Conservation (phyloP, 92 coral and sea anemone genomes). For the Anthopleura xanthogrammica region DNA sequence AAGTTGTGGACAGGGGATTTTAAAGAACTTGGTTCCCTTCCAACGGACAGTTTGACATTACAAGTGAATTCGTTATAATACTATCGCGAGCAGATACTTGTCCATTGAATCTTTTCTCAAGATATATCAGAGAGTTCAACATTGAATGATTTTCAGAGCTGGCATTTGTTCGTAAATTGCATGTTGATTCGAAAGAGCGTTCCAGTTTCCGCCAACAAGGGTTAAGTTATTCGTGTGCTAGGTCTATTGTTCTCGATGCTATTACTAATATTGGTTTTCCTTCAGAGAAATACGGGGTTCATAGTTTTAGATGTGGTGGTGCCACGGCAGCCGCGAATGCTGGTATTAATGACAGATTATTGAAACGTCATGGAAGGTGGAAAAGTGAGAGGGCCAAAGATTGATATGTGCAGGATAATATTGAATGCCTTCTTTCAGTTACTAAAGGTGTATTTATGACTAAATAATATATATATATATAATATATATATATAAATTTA, state of each 20-base stretch:
- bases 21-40: constrained; percentile 33
- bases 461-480: no score
- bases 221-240: constrained; percentile 30
- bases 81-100: constrained; percentile 26
- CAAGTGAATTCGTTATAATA: constrained; percentile 41
- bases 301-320: constrained; percentile 37
- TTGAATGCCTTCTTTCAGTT: constrained; percentile 26
- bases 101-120: not conserved
- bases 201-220: constrained; percentile 10
- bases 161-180: not conserved
- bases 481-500: no score
- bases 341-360: constrained; percentile 25
- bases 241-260: constrained; percentile 24
- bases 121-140: constrained; percentile 4
- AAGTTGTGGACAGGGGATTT: constrained; percentile 42
- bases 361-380: constrained; percentile 43
- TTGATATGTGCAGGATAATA: constrained; percentile 30
- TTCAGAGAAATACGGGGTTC: not conserved
- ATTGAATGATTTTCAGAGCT: not conserved
- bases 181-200: not conserved
- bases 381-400: constrained; percentile 30
- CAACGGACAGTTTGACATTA: constrained; percentile 6
- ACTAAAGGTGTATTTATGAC: not conserved
- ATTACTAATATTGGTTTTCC: constrained; percentile 1
- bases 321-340: constrained; percentile 41